Base-by-base conservation (phyloP, 2,113 vertebrate genomes). In the Promerops cafer region DNA sequence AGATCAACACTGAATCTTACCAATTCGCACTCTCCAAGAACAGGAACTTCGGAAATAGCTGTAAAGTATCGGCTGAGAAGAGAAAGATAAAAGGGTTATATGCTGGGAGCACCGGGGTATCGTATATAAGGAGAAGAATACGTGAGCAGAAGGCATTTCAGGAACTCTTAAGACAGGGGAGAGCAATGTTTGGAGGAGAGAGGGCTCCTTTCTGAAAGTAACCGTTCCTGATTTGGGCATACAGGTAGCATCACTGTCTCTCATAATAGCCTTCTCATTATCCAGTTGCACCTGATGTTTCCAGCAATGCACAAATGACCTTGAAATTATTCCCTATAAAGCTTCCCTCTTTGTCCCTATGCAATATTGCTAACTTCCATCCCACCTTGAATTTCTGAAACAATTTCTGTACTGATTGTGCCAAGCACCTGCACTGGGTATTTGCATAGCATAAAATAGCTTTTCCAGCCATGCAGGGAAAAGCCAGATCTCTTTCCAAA, bases 1-100 rank as follows among this genome's bases (percentile, higher is more conserved):
- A 83, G 19, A 78, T 52, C 8, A 87, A 49, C 15, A 53, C 6
- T 31, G 42, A 37, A 39, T 77, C 99, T 99, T 98, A 99, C 99
- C 99, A 0, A 99, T 99, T 92, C 99, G 98, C 50, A 99, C 99
- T 96, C 99, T 98, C 99, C 99, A 99, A 20, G 99, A 98, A 91
- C 99, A 99, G 84, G 99, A 99, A 82, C 99, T 99, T 97, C 99
- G 98, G 98, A 99, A 99, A 97, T 99, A 99, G 94, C 99, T 98
- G 83, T 99, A 98, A 76, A 99, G 99, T 83, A 99, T 78, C 0
- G 99, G 99, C 99, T 99, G 93, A 74, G 63, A 77, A 97, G 37
- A 97, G 75, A 97, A 59, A 91, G 28, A 56, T 2, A 4, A 53
- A 11, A 91, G 60, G 27, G 22, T 93, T 90, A 71, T 8, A 35